Percentiles rank a stretch among this genome's conserved stretches.
Conservation (phyloP, 2,113 vertebrate species). For the Ivindomyrus marchei region DNA sequence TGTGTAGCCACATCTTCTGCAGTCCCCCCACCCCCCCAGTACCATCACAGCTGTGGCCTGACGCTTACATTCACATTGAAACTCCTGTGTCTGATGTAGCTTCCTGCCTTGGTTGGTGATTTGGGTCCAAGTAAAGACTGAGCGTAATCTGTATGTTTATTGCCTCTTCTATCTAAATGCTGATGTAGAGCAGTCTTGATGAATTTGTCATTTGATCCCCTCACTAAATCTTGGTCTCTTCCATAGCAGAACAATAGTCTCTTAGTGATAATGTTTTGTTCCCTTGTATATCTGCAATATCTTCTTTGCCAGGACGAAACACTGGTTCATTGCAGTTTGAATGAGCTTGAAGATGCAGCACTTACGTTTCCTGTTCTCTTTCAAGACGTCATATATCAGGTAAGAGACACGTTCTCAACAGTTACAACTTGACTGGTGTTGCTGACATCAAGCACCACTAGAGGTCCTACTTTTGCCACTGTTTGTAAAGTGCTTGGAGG, state of each 20-base stretch:
- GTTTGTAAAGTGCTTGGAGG: background rate
- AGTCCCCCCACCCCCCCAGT: background rate
- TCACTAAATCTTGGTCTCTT: background rate
- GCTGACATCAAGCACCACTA: background rate
- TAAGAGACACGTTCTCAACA: constrained; percentile 34
- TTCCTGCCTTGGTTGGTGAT: background rate
- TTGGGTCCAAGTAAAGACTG: background rate
- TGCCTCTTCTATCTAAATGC: background rate
- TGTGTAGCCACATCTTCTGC: background rate
- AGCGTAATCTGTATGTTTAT: background rate
- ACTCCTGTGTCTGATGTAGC: background rate
- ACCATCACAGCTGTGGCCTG: background rate
- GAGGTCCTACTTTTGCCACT: constrained; percentile 1
- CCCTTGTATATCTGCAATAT: background rate
- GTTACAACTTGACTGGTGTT: background rate
- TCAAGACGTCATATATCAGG: constrained; percentile 99
- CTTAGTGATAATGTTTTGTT: background rate
- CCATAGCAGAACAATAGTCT: background rate
- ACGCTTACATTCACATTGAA: background rate
- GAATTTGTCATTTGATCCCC: background rate
- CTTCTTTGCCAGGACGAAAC: constrained; percentile 81
- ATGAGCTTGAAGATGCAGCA: constrained; percentile 94
- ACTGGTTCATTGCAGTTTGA: constrained; percentile 96
- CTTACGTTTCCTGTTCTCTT: constrained; percentile 98
- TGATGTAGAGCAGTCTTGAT: background rate